Base-by-base conservation (phyloP, 2,888 invertebrate species). In the Balanococcus diminutus region DNA sequence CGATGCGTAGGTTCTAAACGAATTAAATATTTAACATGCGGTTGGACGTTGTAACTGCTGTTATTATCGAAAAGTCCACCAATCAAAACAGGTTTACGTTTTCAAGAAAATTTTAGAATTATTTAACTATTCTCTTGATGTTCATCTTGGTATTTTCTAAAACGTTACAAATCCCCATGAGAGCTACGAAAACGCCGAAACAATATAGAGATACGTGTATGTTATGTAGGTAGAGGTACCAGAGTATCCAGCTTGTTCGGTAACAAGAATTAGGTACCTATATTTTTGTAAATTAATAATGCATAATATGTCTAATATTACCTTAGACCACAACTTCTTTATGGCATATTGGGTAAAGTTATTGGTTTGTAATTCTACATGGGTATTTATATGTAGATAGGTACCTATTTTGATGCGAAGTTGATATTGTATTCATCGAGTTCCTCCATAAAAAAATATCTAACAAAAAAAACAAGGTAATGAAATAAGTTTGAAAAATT, bases 41-140 rank as follows among this genome's bases (percentile, higher is more conserved):
- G n/a, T 25, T 25, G 75, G 32, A 32, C 32, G 75, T 75, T 75
- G 32, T 32, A 75, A 75, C 75, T 75, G 75, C n/a, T 2, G 16
- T 32, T 32, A 75, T 75, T 75, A 31, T 75, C 32, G 32, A 75
- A 75, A 75, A 75, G 32, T 75, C 75, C 3, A 75, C 75, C 75
- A 32, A 75, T 75, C 32, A 75, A 75, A 75, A 75, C 28, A 19
- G 75, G 32, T 75, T 75, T 32, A 75, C 28, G 16, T 75, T 32
- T 75, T 75, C 25, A 19, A 32, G 32, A 32, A 75, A 75, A 75
- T 75, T 75, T 32, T 16, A 32, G 75, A 75, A 75, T 75, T 75
- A 75, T 75, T 75, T 75, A 75, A 75, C 75, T 19, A 75, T 75
- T 32, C 31, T 75, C 28, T 31, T 3, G 75, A 75, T 75, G 32